Evolutionary conservation across 2,113 vertebrate species (phyloP).

Genomic region (Pionites leucogaster): DNA sequence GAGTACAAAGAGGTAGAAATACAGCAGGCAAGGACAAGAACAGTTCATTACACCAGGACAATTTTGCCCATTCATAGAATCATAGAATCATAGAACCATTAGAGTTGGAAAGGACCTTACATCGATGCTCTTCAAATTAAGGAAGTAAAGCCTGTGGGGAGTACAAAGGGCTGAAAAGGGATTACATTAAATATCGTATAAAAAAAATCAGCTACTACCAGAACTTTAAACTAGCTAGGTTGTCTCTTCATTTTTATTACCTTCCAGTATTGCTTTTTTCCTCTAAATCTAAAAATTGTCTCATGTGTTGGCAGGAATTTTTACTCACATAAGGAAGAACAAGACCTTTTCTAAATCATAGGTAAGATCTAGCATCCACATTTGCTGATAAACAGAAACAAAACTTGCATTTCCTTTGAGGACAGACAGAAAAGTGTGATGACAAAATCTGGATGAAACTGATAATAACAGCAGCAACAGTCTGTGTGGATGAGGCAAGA

Average conservation of each 20-base stretch:
- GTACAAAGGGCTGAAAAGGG: background rate
- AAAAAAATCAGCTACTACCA: background rate
- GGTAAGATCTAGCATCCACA: background rate
- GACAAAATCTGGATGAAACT: slow-evolving; percentile 1
- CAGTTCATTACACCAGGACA: background rate
- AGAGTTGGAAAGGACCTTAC: too few relatives aligned
- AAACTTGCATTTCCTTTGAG: slow-evolving; percentile 17
- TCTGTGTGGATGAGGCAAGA: background rate
- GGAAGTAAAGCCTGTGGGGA: background rate
- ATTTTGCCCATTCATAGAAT: background rate
- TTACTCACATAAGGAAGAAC: background rate
- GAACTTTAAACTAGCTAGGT: background rate
- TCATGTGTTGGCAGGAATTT: background rate
- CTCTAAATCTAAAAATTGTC: background rate
- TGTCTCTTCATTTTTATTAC: background rate
- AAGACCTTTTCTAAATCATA: background rate
- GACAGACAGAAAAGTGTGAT: slow-evolving; percentile 14
- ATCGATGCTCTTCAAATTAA: background rate
- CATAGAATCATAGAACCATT: too few relatives aligned
- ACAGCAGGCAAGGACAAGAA: background rate
- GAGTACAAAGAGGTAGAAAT: background rate
- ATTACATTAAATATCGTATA: background rate
- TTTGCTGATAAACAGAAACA: background rate
- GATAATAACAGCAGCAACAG: background rate
- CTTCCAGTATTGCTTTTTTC: background rate